Percentiles rank a stretch among this genome's conserved stretches.
Evolutionary conservation across 2,113 vertebrate genomes (phyloP).

Genomic region (Montifringilla adamsi): DNA sequence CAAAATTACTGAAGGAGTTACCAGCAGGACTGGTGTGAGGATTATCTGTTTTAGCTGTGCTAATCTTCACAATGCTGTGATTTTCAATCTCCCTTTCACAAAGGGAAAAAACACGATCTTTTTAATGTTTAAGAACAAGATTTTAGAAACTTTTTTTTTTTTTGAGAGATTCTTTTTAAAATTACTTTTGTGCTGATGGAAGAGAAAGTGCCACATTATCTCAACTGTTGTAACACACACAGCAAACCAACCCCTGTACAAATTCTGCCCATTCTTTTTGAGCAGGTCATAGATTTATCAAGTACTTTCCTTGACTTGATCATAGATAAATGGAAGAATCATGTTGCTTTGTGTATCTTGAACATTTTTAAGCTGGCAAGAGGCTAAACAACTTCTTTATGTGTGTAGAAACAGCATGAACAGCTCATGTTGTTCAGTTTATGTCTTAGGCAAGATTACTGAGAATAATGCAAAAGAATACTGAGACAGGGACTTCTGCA

Average conservation of each 20-base stretch:
- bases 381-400: neutral
- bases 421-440: neutral
- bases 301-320: neutral
- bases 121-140: neutral
- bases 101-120: neutral
- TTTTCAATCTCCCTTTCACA: neutral
- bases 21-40: slow-evolving; percentile 28
- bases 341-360: neutral
- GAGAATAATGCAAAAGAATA: neutral
- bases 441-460: neutral
- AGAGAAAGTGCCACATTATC: neutral
- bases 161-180: neutral
- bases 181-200: neutral
- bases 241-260: neutral
- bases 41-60: slow-evolving; percentile 51
- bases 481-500: neutral
- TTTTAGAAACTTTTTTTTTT: neutral
- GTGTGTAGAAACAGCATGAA: neutral
- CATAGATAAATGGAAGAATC: neutral
- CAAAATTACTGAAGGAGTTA: neutral
- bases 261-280: neutral
- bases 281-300: neutral
- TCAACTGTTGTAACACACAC: neutral
- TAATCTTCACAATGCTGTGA: neutral
- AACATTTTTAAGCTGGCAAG: neutral